Evolutionary conservation across 2,113 vertebrate genomes (phyloP).

Genomic region (Indicator indicator): DNA sequence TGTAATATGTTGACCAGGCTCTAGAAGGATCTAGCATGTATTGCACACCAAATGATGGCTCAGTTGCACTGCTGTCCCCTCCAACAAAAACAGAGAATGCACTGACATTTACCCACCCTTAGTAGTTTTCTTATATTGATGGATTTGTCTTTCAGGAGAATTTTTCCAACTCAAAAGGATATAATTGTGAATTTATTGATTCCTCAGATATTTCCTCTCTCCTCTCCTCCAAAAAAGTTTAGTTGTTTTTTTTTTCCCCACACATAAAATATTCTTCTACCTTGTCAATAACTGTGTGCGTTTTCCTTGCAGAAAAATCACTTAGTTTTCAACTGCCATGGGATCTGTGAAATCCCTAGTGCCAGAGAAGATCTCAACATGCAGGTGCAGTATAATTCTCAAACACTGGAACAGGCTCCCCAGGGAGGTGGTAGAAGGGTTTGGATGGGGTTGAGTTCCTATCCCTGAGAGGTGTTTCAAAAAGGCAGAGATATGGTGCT

Average conservation of each 20-base stretch:
- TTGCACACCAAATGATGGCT: not conserved
- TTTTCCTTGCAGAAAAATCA: not conserved
- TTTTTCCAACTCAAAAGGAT: not conserved
- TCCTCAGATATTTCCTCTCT: not conserved
- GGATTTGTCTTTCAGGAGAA: not conserved
- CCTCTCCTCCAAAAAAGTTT: not conserved
- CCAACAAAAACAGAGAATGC: not conserved
- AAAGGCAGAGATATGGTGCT: no score
- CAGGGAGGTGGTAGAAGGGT: no score
- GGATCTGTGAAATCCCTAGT: not conserved
- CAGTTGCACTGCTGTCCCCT: not conserved
- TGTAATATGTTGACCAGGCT: not conserved
- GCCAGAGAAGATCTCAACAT: not conserved
- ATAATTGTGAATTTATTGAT: not conserved
- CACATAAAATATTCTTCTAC: not conserved
- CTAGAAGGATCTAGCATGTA: not conserved
- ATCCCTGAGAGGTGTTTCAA: no score
- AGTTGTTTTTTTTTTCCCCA: fast-evolving
- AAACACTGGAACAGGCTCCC: no score
- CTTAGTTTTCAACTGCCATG: not conserved
- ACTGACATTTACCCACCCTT: not conserved
- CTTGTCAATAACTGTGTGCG: not conserved
- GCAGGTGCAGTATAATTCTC: not conserved
- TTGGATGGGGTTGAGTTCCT: no score
- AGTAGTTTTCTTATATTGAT: not conserved